These are phyloP conservation scores for Tiliqua scincoides DNA, from an alignment of 2,113 vertebrate genomes.

Conservation along the genomic window DNA sequence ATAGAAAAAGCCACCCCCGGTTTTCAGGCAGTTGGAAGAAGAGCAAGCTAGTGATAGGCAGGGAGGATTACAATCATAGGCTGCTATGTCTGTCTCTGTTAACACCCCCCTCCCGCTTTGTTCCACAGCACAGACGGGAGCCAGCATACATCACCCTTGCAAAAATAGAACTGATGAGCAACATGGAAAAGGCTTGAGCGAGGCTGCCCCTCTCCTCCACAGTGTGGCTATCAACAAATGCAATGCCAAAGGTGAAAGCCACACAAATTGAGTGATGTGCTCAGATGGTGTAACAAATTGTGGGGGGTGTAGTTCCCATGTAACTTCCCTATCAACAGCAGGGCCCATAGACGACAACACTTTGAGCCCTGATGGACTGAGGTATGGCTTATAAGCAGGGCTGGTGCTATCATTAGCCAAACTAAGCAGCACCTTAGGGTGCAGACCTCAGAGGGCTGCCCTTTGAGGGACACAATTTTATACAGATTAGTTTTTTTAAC, in stretches of 20 bases:
- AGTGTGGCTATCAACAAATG: not conserved
- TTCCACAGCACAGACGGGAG: not conserved
- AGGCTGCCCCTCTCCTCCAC: not conserved
- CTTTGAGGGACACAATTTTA: no score
- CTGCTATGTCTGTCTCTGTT: not conserved
- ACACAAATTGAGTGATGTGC: not conserved
- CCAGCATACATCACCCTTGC: not conserved
- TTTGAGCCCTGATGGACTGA: rapidly evolving
- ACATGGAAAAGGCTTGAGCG: not conserved
- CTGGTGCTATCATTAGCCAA: no score
- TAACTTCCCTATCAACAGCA: not conserved
- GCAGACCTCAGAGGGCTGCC: no score
- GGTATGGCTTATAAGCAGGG: not conserved
- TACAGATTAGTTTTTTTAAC: no score
- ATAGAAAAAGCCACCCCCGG: rapidly evolving
- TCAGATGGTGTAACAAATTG: not conserved
- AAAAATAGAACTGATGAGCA: not conserved
- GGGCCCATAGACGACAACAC: not conserved
- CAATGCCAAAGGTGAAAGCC: not conserved
- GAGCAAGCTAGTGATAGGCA: not conserved
- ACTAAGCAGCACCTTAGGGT: no score
- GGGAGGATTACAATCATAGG: not conserved
- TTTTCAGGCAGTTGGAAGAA: not conserved
- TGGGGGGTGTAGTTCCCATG: conserved; percentile 4
- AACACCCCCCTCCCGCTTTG: not conserved